Evolutionary conservation across 2,888 invertebrate genomes (phyloP), one percentile per base, ranked within the genome.

Genomic region (Trachelus stipa): DNA sequence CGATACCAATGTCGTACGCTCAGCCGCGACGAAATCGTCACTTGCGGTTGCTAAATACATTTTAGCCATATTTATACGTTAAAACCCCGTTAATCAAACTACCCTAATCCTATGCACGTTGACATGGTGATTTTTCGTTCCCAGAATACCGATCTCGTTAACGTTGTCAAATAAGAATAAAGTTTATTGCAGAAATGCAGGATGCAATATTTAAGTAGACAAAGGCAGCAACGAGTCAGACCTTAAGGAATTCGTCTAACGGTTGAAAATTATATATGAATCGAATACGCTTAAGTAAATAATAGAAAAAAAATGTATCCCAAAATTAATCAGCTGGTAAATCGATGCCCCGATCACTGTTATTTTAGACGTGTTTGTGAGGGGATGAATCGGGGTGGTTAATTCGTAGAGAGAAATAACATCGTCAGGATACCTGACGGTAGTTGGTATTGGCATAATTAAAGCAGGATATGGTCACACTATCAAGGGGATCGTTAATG

Each of bases 371-470:
- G 23, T 23, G 40, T 23, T 56, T 56, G 0, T 9, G 0, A 23
- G 40, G 40, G 40, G 40, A 56, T 56, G 1, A 76, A 68, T 75
- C 76, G 69, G 69, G 78, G 76, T 81, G 77, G 78, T 83, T 83
- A 83, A 80, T 83, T 79, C 82, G 69, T 76, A 73, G 69, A 74
- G 34, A 75, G 73, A 78, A 23, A 56, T 56, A 79, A 80, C 79
- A 83, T 82, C 82, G 82, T 83, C 76, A 71, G 75, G 15, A 37
- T 37, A 33, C n/a, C 34, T 73, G 69, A n/a, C 15, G 76, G 76
- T 69, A 74, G 74, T 73, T 79, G 78, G 68, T 69, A 79, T 79
- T 77, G 75, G 73, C 78, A 82, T 79, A 79, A 81, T 81, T 82
- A 77, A 79, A 79, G 76, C 79, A 68, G 34, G 73, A 78, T 74